These are phyloP conservation scores for Pseudachorutes palmiensis DNA, from an alignment of 1,140 invertebrate genomes.

Conservation along the genomic window DNA sequence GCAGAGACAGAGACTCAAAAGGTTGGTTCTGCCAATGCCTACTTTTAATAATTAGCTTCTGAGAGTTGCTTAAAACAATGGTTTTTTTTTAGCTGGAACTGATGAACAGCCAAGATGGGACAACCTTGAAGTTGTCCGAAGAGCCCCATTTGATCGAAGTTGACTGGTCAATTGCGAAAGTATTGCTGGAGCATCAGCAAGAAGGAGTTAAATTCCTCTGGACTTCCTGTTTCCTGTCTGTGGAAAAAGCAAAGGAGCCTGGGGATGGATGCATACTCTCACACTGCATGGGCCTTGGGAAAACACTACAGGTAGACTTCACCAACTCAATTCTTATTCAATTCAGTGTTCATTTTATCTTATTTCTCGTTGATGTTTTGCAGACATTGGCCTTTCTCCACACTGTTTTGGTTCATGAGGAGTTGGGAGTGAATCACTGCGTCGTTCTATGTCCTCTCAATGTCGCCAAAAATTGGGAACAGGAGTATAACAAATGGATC, in stretches of 20 bases:
- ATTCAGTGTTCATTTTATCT: background rate
- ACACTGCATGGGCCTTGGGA: constrained; percentile 68
- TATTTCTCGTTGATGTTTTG: background rate
- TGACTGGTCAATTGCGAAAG: constrained; percentile 66
- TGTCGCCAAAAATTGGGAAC: constrained; percentile 90
- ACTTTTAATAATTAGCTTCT: too few species aligned
- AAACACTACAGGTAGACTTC: constrained; percentile 50
- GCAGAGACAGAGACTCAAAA: background rate
- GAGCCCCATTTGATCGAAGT: constrained; percentile 55
- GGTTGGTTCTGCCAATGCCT: too few species aligned
- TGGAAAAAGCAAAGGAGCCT: constrained; percentile 54
- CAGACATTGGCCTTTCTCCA: constrained; percentile 65
- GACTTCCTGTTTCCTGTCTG: constrained; percentile 84
- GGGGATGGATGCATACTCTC: constrained; percentile 74
- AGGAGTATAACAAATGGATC: constrained; percentile 86
- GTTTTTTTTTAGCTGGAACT: background rate
- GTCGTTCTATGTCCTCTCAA: constrained; percentile 90
- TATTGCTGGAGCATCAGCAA: constrained; percentile 90
- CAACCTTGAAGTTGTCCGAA: background rate
- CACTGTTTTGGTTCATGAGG: constrained; percentile 64
- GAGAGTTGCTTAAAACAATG: too few species aligned
- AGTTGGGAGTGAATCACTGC: constrained; percentile 62
- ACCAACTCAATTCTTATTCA: background rate
- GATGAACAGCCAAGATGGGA: background rate
- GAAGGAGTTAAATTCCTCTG: constrained; percentile 95